phyloP scores from a whole-genome alignment of 1,140 invertebrate species.

The Drosophila yakuba region DNA sequence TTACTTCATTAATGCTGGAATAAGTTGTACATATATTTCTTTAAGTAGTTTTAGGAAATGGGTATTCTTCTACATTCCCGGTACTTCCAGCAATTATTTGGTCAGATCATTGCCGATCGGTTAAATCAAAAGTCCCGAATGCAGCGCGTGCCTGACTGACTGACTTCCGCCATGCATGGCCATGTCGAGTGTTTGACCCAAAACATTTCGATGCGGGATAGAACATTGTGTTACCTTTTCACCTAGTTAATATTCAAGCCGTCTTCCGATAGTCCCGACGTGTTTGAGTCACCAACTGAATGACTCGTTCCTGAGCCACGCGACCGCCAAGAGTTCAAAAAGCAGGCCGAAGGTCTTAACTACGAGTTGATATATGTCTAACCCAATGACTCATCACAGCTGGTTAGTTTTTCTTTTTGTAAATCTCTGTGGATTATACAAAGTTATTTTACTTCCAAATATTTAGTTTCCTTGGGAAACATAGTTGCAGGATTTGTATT shows the following conservation, averaged over 20 bases:
- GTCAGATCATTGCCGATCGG: slow-evolving; percentile 31
- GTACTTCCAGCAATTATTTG: slow-evolving; percentile 14
- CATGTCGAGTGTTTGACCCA: slow-evolving; percentile 27
- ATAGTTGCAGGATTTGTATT: too few species aligned
- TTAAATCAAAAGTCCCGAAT: slow-evolving; percentile 49
- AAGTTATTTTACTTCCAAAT: neutral
- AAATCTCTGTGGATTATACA: neutral
- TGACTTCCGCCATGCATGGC: slow-evolving; percentile 55
- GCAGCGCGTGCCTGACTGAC: slow-evolving; percentile 56
- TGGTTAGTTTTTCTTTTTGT: slow-evolving; percentile 2
- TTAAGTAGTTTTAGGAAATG: neutral
- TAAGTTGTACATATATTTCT: neutral
- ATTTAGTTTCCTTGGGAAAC: neutral
- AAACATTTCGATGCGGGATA: slow-evolving; percentile 18
- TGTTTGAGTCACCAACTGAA: slow-evolving; percentile 68
- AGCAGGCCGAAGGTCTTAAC: slow-evolving; percentile 41
- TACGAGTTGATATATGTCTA: slow-evolving; percentile 42
- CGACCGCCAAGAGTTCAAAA: slow-evolving; percentile 67
- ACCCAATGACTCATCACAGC: slow-evolving; percentile 61
- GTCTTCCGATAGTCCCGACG: slow-evolving; percentile 61
- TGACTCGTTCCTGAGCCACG: slow-evolving; percentile 53
- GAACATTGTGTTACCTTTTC: slow-evolving; percentile 12
- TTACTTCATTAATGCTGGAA: neutral
- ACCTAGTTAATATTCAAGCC: slow-evolving; percentile 75
- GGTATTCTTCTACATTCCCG: neutral